Base-by-base conservation (phyloP, 2,113 vertebrate species). In the Myrmecophaga tridactyla region DNA sequence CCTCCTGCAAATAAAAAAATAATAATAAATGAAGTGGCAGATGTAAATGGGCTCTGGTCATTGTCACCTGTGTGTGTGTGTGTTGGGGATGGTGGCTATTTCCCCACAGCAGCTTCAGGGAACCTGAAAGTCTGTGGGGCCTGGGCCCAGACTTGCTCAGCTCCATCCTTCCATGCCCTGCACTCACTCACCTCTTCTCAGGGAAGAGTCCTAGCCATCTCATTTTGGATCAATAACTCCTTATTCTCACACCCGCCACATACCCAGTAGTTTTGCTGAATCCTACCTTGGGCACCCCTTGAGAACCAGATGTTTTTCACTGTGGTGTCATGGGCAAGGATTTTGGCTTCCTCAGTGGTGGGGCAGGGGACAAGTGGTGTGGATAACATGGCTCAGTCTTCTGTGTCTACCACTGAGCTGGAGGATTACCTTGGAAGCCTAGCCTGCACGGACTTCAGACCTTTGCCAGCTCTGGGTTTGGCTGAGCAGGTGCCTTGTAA, bases 1-100 rank as follows among this genome's bases (percentile, higher is more conserved):
- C 97, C 98, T 98, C 98, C 98, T 98, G 98, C 98, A 98, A 98
- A 98, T 98, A 98, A 98, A 98, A 94, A 92, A 90, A 96, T 89
- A 98, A 98, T 89, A 98, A 98, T 98, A 98, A 98, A 98, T 92
- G 90, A 94, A 98, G 97, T 96, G 69, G 89, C 97, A 96, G 98
- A 97, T 96, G 94, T 97, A 97, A 96, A 90, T 93, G 89, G 65
- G 86, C 77, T 97, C 67, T 96, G 89, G 94, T 98, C 90, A 58
- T 97, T 97, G 89, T 96, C 63, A 75, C 43, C 21, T 17, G n/a
- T n/a, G n/a, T 11, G 17, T 31, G 36, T 39, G 46, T 36, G 51
- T 27, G 13, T 17, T 18, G 23, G 29, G 73, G 58, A 25, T 29
- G 15, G 25, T 6, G 21, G 53, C 1, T 70, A 15, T 6, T 29